Conservation (phyloP, 2,113 vertebrate species). For the Chitala chitala region DNA sequence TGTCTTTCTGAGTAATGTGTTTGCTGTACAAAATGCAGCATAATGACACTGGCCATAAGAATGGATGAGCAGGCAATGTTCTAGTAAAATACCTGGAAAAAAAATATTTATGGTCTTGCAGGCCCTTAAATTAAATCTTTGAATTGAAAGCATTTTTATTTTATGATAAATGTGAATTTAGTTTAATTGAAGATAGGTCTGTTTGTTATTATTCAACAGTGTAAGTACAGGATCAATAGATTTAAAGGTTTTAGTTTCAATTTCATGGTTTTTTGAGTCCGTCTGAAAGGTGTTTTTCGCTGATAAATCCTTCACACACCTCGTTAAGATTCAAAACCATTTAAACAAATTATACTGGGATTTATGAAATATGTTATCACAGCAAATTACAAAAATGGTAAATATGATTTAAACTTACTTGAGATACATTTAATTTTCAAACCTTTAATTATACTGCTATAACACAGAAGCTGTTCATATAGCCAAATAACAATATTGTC, state of each 20-base stretch:
- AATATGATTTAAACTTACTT: neutral
- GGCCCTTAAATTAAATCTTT: neutral
- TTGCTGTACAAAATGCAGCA: too few species aligned
- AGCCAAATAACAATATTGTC: neutral
- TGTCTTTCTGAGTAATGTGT: too few species aligned
- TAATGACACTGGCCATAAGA: too few species aligned
- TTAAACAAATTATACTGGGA: conserved; percentile 41
- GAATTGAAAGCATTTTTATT: neutral
- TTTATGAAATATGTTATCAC: conserved; percentile 31
- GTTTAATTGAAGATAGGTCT: conserved; percentile 23
- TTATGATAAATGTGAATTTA: neutral
- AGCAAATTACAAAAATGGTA: conserved; percentile 18
- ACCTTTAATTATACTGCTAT: too few species aligned
- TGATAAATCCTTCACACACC: conserved; percentile 47
- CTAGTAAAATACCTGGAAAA: too few species aligned
- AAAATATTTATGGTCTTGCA: neutral
- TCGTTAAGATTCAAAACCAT: conserved; percentile 42
- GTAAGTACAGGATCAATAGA: conserved; percentile 48
- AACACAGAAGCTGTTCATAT: neutral
- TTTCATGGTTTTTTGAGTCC: conserved; percentile 57
- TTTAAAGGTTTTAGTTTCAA: conserved; percentile 54
- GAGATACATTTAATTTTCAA: neutral
- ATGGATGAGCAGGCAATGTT: too few species aligned
- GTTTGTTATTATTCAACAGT: conserved; percentile 25
- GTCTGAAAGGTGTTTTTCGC: conserved; percentile 52